Conservation (phyloP, 2,797 vertebrate species). For the Arnoldichthys spilopterus region DNA sequence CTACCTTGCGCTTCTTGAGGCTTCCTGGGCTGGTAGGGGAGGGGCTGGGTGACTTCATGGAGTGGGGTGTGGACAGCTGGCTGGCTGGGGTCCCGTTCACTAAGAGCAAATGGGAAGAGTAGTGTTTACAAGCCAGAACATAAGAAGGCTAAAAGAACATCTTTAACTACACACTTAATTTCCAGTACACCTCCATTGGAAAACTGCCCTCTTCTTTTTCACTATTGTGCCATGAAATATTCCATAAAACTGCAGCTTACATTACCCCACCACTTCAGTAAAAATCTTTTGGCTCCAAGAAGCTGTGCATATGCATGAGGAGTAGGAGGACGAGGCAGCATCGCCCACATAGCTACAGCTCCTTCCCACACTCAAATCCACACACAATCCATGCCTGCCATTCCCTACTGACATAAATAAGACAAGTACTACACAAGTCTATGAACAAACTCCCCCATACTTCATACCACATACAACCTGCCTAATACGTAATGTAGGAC, state of each 20-base stretch:
- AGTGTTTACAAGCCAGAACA: neutral
- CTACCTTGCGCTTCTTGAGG: slow-evolving; percentile 92
- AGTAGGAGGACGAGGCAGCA: slow-evolving; percentile 29
- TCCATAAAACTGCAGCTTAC: neutral
- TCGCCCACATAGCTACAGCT: slow-evolving; percentile 45
- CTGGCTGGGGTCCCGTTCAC: slow-evolving; percentile 96
- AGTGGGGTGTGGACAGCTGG: slow-evolving; percentile 93
- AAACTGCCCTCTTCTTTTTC: neutral
- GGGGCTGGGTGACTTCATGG: slow-evolving; percentile 92
- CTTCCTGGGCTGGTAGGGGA: slow-evolving; percentile 92
- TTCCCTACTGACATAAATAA: slow-evolving; percentile 4
- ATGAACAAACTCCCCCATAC: neutral
- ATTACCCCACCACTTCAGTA: slow-evolving; percentile 1
- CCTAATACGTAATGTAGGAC: neutral
- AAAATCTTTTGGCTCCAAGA: neutral
- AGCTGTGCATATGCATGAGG: slow-evolving; percentile 18
- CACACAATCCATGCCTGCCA: slow-evolving; percentile 38
- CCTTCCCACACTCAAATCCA: slow-evolving; percentile 41
- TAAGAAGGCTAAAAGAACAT: neutral
- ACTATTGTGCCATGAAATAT: neutral
- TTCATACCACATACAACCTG: neutral
- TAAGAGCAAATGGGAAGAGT: slow-evolving; percentile 63
- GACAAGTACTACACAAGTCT: neutral
- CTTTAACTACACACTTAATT: neutral
- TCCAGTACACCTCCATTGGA: neutral